Evolutionary conservation across 2,888 invertebrate species (phyloP), one percentile per base, ranked within the genome.

Genomic region (Agonopterix arenella): DNA sequence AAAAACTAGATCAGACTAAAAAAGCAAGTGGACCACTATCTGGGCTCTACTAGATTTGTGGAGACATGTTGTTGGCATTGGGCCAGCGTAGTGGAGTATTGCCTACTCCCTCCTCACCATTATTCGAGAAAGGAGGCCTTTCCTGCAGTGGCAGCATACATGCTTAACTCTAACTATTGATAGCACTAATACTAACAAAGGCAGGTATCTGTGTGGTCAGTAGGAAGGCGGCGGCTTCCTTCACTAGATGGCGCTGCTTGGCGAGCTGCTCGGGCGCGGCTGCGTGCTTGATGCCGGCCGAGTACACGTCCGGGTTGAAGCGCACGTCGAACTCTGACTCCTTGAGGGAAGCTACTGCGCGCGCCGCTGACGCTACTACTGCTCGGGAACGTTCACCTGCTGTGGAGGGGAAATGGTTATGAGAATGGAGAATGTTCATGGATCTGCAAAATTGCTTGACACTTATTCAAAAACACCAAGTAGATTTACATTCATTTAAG

Each of bases 251-350:
- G 52, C 96, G 92, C 78, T 99, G 98, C 72, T 94, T 95, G 57
- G 93, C 91, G 48, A 97, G 86, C 41, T 91, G 91, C 62, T 93
- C 91, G 51, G 92, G 90, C 59, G 93, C 77, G 70, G 93, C 92
- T 13, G 93, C 89, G 86, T 98, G 98, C 51, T 91, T 92, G 53
- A 99, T 98, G 49, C 97, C 97, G 1, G 96, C 96, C 8, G 98
- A 98, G 86, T 96, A 99, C 55, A 98, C 97, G 85, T 99, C 99
- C 0, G 99, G 98, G 90, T 99, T 99, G 88, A 99, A 99, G 55
- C 98, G 93, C 58, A 99, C 96, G 77, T 97, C 98, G 82, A 99
- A 98, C 81, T 98, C 98, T 0, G 96, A 95, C 62, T 98, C 98
- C 78, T 97, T 96, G 5, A 99, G 91, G 0, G 98, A 99, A 0